Percentiles rank a stretch among this genome's conserved stretches.
phyloP scores from a whole-genome alignment of 2,113 vertebrate genomes.

The Passer domesticus region DNA sequence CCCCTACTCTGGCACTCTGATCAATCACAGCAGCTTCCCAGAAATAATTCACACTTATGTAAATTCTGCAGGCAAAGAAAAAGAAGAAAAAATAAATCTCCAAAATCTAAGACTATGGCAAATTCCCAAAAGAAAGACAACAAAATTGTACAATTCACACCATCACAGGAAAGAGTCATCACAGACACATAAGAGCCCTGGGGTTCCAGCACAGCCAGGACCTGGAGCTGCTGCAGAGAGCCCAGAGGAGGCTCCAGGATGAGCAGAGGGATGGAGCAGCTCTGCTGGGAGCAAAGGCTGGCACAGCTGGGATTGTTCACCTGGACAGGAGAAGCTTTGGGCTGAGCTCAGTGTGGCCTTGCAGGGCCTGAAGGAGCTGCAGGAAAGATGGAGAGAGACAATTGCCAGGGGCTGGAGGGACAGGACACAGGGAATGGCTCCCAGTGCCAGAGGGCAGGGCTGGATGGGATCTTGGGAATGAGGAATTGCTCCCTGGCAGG shows the following conservation, averaged over 20 bases:
- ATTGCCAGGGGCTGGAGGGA: neutral
- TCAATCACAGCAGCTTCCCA: neutral
- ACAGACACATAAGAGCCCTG: neutral
- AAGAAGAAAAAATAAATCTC: too few relatives aligned
- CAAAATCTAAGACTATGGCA: neutral
- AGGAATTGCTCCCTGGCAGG: neutral
- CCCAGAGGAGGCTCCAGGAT: neutral
- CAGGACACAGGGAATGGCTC: neutral
- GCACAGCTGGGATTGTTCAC: neutral
- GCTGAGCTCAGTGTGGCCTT: fast-evolving
- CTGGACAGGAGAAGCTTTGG: neutral
- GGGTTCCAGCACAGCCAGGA: neutral
- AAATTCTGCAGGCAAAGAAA: neutral
- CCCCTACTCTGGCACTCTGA: neutral
- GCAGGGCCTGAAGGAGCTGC: neutral
- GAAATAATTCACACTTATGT: neutral
- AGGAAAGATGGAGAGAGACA: neutral
- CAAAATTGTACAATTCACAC: neutral
- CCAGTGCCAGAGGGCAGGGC: neutral
- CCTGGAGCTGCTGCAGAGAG: neutral
- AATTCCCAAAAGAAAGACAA: neutral
- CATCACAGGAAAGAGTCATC: neutral
- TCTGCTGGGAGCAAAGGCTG: neutral
- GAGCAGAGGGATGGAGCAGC: neutral
- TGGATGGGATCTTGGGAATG: neutral